phyloP scores from a whole-genome alignment of 2,888 invertebrate genomes.

The Dasypogon diadema region DNA sequence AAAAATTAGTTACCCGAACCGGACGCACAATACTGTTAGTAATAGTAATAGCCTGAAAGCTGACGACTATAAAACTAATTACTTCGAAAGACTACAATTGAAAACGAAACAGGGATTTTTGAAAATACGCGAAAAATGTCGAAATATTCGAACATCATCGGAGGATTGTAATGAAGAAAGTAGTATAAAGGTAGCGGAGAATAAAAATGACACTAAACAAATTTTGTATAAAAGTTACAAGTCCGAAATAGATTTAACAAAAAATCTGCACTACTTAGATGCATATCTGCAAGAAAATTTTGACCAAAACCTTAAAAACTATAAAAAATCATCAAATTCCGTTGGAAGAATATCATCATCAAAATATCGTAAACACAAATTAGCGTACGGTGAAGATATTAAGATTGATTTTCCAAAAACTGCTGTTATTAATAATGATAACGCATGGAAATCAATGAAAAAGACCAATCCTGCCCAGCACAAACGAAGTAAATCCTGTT shows the following conservation, averaged over 20 bases:
- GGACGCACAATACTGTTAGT: conserved; percentile 62
- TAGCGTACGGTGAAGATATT: conserved; percentile 5
- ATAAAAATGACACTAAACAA: conserved; percentile 36
- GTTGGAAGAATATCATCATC: conserved; percentile 62
- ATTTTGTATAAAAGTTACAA: conserved; percentile 68
- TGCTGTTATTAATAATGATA: background rate
- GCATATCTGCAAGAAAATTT: conserved; percentile 68
- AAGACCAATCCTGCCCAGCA: conserved; percentile 57
- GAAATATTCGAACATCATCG: conserved; percentile 62
- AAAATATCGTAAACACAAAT: conserved; percentile 34
- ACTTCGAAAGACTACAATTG: conserved; percentile 66
- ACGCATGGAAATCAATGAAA: background rate
- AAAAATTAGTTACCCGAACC: conserved; percentile 67
- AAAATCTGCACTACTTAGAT: conserved; percentile 67
- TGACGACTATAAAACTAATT: conserved; percentile 58
- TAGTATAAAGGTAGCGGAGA: conserved; percentile 58
- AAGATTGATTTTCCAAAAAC: background rate
- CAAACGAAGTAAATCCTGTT: conserved; percentile 64
- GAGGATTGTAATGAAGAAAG: conserved; percentile 39
- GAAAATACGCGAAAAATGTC: conserved; percentile 66
- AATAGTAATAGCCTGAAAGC: background rate
- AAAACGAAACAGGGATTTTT: conserved; percentile 66
- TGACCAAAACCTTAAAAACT: conserved; percentile 62
- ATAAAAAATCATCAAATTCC: conserved; percentile 63
- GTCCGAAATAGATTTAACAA: conserved; percentile 67